phyloP scores from a whole-genome alignment of 2,888 invertebrate genomes.

The Periphyllus acericola region DNA sequence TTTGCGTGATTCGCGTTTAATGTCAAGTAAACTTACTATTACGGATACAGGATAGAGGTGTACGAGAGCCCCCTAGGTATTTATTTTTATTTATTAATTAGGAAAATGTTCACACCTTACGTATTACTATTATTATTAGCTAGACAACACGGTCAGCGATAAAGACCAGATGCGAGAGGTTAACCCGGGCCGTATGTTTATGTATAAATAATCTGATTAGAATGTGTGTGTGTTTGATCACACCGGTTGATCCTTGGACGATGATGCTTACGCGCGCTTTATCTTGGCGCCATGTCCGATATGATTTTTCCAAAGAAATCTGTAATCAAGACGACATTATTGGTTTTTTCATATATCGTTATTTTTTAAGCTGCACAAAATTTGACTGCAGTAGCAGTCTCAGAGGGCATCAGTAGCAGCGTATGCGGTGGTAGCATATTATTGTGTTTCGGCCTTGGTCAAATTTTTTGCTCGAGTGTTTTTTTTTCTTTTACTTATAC shows the following conservation, averaged over 20 bases:
- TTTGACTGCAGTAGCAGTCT: neutral
- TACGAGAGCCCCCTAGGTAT: neutral
- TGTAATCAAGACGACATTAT: slow-evolving; percentile 4
- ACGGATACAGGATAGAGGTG: neutral
- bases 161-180: neutral
- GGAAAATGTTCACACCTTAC: neutral
- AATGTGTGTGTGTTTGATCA: neutral
- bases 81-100: slow-evolving; percentile 34
- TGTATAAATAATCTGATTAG: slow-evolving; percentile 38
- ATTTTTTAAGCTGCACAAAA: neutral
- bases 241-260: slow-evolving; percentile 38
- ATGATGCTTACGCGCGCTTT: slow-evolving; percentile 9
- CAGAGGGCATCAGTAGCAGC: neutral
- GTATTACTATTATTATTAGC: slow-evolving; percentile 21
- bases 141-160: slow-evolving; percentile 34
- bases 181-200: neutral
- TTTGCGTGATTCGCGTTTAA: neutral
- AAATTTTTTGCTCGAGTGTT: slow-evolving; percentile 18
- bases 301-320: slow-evolving; percentile 34
- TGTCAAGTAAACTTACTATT: neutral
- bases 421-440: neutral
- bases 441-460: slow-evolving; percentile 17
- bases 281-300: slow-evolving; percentile 58
- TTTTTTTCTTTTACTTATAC: neutral
- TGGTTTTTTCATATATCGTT: neutral